Evolutionary conservation across 2,888 invertebrate species (phyloP), one percentile per base, ranked within the genome.

Genomic region (Thalpophila matura): DNA sequence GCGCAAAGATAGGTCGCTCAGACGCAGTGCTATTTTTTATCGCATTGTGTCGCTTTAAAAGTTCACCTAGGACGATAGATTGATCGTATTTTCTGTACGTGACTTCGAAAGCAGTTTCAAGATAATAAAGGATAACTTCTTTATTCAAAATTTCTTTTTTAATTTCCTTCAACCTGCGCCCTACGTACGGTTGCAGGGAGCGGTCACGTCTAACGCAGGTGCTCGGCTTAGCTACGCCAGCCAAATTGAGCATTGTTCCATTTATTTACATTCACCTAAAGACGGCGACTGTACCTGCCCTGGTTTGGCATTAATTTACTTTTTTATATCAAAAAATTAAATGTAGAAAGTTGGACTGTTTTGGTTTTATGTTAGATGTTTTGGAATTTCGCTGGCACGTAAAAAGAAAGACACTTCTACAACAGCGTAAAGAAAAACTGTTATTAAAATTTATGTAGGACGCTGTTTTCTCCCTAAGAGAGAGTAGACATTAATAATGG

Each of bases 171-270:
- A 83, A 84, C 82, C 80, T 85, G 81, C 68, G 74, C 72, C 73
- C 69, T 50, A 61, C 71, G 75, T 67, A 70, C 79, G 74, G 58
- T 63, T 68, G 77, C 82, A 73, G 47, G 55, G 64, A 74, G 79
- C 78, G 83, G 84, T 86, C 88, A 87, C 87, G 89, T 88, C 83
- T 79, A 73, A 64, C 75, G 82, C 87, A 89, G 87, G 86, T 89
- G 87, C 81, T 68, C 79, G 73, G 77, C 80, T 88, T 85, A 82
- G 84, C 80, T 79, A 77, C 79, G 81, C 80, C 74, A 75, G 73
- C 82, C 80, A 85, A 88, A 88, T 87, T 86, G 83, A 81, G 79
- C 81, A 83, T 85, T 84, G 80, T 84, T 85, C 78, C 67, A 62
- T 78, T 84, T 86, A 79, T 82, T 76, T 80, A 83, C 60, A 66